A percentile compares a stretch with the other conserved stretches of the same genome.
Evolutionary conservation across 2,797 vertebrate species (phyloP).

Genomic region (Molossus alvarezi): DNA sequence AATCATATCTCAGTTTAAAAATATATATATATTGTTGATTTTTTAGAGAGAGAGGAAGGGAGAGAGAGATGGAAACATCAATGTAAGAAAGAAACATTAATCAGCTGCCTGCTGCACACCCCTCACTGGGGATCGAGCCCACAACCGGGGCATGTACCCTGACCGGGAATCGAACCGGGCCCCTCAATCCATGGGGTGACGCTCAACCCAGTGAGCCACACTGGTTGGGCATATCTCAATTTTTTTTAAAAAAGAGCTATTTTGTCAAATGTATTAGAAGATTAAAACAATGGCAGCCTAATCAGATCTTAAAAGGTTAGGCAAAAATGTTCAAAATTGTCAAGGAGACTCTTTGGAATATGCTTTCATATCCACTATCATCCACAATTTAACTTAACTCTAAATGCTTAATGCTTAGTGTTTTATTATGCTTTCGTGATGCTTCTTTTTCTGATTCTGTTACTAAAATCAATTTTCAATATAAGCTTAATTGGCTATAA

Average conservation of each 20-base stretch:
- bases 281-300: neutral
- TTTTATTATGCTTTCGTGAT: neutral
- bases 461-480: neutral
- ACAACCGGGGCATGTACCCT: too few relatives aligned
- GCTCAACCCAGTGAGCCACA: too few relatives aligned
- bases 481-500: neutral
- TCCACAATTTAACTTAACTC: neutral
- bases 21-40: neutral
- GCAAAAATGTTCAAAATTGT: slow-evolving; percentile 8
- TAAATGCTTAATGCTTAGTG: neutral
- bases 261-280: neutral
- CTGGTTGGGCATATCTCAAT: neutral
- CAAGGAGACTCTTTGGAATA: neutral
- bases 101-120: too few relatives aligned
- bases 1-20: neutral
- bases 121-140: too few relatives aligned
- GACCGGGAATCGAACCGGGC: too few relatives aligned
- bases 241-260: neutral
- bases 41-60: too few relatives aligned
- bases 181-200: too few relatives aligned
- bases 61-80: too few relatives aligned
- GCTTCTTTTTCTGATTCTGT: neutral
- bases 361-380: neutral
- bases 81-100: too few relatives aligned
- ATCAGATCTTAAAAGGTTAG: neutral